Percentiles rank a stretch among this genome's conserved stretches.
phyloP scores from a whole-genome alignment of 2,888 invertebrate species.

The Trichopria drosophilae region DNA sequence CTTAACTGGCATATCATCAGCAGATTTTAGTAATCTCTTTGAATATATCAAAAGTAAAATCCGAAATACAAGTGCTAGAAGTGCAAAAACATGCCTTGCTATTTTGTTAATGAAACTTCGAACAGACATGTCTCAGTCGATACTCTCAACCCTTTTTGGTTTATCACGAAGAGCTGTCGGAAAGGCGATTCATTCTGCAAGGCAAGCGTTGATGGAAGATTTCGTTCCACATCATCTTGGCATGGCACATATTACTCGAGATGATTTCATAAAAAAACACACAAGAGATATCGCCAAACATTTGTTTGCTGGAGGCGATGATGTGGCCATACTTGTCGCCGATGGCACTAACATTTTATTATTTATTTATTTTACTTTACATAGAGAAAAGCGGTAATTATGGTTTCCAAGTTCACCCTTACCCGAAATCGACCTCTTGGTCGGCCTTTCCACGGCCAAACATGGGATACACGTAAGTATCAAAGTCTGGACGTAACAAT shows the following conservation, averaged over 20 bases:
- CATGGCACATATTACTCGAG: constrained; percentile 2
- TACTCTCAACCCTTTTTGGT: too few species aligned
- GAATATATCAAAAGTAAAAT: background rate
- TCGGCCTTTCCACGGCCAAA: too few species aligned
- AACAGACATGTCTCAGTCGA: too few species aligned
- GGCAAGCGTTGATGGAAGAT: background rate
- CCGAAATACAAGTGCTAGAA: too few species aligned
- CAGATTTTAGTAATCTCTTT: constrained; percentile 1
- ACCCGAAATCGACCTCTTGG: too few species aligned
- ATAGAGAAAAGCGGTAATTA: constrained; percentile 20
- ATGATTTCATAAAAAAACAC: constrained; percentile 4
- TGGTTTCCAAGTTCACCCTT: constrained; percentile 10
- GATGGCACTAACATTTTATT: constrained; percentile 13
- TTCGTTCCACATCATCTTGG: constrained; percentile 6
- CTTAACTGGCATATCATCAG: too few species aligned
- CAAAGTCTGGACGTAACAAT: too few species aligned
- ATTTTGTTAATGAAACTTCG: too few species aligned
- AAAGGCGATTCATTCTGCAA: constrained; percentile 5
- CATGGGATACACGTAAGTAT: too few species aligned
- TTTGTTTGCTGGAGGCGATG: constrained; percentile 1
- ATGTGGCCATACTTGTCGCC: constrained; percentile 6
- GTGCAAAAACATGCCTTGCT: too few species aligned
- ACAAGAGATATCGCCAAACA: constrained; percentile 2
- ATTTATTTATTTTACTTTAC: too few species aligned
- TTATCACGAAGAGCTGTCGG: too few species aligned